Percentiles rank a stretch among this genome's conserved stretches.
Evolutionary conservation across 2,113 vertebrate genomes (phyloP).

Genomic region (Felis catus): F.catus_Fca126_mat1.0 CM031420.1:2326001-2326500

Average conservation of each 20-base stretch:
- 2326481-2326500: accelerated
- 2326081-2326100: accelerated
- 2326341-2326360: conserved; percentile 94
- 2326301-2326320: conserved; percentile 88
- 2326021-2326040: neutral
- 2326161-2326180: accelerated
- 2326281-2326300: neutral
- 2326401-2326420: conserved; percentile 96
- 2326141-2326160: accelerated
- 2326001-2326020: accelerated
- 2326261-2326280: accelerated
- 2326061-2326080: too few relatives aligned
- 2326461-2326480: accelerated
- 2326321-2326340: conserved; percentile 97
- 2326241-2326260: neutral
- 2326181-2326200: neutral
- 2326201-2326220: neutral
- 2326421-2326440: conserved; percentile 91
- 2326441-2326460: neutral
- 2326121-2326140: neutral
- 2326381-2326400: conserved; percentile 91
- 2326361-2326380: conserved; percentile 84
- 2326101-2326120: accelerated
- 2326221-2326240: accelerated
- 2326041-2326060: accelerated